phyloP scores from a whole-genome alignment of 1,140 invertebrate species.

The Leguminivora glycinivorella region DNA sequence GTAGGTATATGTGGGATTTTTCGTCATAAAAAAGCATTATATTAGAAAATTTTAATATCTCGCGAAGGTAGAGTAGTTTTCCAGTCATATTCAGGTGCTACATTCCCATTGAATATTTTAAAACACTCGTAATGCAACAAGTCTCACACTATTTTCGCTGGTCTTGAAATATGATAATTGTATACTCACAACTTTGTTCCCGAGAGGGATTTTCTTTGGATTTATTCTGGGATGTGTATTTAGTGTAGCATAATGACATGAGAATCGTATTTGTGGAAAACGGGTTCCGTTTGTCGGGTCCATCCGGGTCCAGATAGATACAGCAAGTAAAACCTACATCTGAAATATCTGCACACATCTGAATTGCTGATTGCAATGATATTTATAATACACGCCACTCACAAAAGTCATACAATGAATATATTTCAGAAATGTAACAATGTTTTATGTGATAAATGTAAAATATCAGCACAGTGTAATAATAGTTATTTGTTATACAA shows the following conservation, averaged over 20 bases:
- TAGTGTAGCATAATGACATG: neutral
- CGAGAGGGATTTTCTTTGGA: neutral
- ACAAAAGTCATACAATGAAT: too few relatives aligned
- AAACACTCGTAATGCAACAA: neutral
- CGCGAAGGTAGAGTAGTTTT: neutral
- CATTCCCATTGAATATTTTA: neutral
- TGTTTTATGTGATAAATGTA: too few relatives aligned
- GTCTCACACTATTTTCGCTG: slow-evolving; percentile 11
- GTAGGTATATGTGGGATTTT: too few relatives aligned
- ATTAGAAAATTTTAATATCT: neutral
- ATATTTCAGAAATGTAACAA: too few relatives aligned
- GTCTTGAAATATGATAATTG: slow-evolving; percentile 23
- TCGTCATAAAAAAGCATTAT: neutral
- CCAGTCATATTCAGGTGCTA: neutral
- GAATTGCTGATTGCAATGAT: too few relatives aligned
- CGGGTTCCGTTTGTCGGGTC: neutral
- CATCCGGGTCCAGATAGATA: too few relatives aligned
- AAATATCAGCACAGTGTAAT: too few relatives aligned
- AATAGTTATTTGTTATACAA: too few relatives aligned
- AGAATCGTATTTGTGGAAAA: neutral
- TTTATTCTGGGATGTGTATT: neutral
- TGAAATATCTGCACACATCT: too few relatives aligned
- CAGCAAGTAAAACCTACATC: too few relatives aligned
- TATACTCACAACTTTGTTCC: slow-evolving; percentile 11
- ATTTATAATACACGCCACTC: too few relatives aligned